Conservation (phyloP, 2,113 vertebrate genomes). For the Onychostoma macrolepis region DNA sequence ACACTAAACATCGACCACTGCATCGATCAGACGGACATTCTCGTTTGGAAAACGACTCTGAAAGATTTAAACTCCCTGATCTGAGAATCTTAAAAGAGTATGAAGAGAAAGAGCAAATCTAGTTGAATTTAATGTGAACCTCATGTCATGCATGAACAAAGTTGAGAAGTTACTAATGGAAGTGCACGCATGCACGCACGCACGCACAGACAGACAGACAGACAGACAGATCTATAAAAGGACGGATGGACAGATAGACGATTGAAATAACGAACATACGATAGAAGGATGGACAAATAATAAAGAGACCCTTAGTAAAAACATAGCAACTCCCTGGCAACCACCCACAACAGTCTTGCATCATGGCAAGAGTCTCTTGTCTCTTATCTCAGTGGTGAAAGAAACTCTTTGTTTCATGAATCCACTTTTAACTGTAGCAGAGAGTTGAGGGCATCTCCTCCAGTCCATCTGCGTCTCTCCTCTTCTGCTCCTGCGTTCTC, state of each 20-base stretch:
- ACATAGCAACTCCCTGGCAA: not conserved
- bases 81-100: not conserved
- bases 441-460: not conserved
- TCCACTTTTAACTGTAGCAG: constrained; percentile 32
- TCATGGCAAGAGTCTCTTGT: constrained; percentile 29
- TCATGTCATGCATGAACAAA: not conserved
- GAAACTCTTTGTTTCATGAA: constrained; percentile 54
- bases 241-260: not conserved
- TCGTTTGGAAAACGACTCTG: constrained; percentile 63
- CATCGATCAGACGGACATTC: constrained; percentile 55
- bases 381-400: constrained; percentile 52
- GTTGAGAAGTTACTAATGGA: not conserved
- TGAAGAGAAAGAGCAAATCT: not conserved
- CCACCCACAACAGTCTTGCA: not conserved
- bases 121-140: not conserved
- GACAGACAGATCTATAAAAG: not conserved
- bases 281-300: not conserved
- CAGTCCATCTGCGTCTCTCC: constrained; percentile 18
- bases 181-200: too few species aligned
- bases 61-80: constrained; percentile 45
- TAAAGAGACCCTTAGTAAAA: not conserved
- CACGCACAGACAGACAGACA: constrained; percentile 22
- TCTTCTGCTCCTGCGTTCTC: constrained; percentile 1
- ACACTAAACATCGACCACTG: constrained; percentile 58
- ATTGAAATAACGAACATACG: not conserved